Evolutionary conservation across 2,113 vertebrate species (phyloP).

Genomic region (Paramormyrops kingsleyae): DNA sequence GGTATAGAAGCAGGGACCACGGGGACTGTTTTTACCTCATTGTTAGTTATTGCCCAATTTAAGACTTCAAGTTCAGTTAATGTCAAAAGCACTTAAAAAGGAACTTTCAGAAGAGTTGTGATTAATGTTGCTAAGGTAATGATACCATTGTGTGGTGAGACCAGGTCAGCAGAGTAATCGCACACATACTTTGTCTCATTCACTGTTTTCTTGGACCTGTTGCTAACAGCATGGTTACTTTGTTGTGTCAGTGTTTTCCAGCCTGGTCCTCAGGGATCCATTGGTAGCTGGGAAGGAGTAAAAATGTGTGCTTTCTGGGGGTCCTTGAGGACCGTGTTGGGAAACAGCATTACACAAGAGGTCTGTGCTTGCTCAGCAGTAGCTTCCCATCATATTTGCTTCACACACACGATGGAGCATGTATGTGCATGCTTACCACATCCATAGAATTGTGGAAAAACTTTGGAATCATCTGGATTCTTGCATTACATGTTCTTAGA

Average conservation of each 20-base stretch:
- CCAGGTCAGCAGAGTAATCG: conserved; percentile 10
- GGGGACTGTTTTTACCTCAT: no score
- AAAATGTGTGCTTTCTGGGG: not conserved
- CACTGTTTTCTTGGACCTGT: conserved; percentile 2
- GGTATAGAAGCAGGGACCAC: no score
- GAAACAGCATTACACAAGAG: conserved; percentile 13
- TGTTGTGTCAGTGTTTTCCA: conserved; percentile 7
- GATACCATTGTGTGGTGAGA: not conserved
- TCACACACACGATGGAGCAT: not conserved
- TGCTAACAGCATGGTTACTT: conserved; percentile 9
- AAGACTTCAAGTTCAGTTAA: not conserved
- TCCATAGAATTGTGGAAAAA: not conserved
- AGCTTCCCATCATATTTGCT: not conserved
- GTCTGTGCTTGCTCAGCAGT: not conserved
- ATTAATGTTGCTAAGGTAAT: not conserved
- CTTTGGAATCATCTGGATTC: not conserved
- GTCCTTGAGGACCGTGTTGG: not conserved
- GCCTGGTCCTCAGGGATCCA: not conserved
- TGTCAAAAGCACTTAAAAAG: not conserved
- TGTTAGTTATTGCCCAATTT: not conserved
- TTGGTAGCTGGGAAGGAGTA: not conserved
- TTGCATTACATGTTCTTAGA: not conserved
- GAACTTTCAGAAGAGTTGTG: not conserved
- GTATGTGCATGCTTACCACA: not conserved
- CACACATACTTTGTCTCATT: conserved; percentile 17